phyloP scores from a whole-genome alignment of 2,888 invertebrate genomes.

The Bugula neritina region DNA sequence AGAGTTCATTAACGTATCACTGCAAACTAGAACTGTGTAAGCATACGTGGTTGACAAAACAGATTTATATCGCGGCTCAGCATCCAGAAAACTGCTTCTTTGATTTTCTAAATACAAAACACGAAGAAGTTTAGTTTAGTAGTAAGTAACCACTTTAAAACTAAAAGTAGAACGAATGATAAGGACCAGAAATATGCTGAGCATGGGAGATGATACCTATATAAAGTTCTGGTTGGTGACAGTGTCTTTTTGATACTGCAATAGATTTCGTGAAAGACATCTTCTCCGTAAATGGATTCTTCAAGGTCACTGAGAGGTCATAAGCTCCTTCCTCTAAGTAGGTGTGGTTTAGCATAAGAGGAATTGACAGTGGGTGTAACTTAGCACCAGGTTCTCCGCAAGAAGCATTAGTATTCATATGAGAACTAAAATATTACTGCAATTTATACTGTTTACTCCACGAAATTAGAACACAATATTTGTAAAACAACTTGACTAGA shows the following conservation, averaged over 20 bases:
- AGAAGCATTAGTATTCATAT: no score
- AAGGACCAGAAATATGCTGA: no score
- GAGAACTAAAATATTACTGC: no score
- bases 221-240: neutral
- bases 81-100: constrained; percentile 14
- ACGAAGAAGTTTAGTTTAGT: no score
- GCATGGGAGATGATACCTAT: neutral
- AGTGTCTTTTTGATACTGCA: neutral
- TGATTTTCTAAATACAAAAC: constrained; percentile 5
- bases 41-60: constrained; percentile 2
- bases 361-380: neutral
- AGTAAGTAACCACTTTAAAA: no score
- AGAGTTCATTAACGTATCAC: constrained; percentile 3
- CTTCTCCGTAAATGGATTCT: neutral
- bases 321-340: neutral
- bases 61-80: neutral
- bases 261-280: neutral
- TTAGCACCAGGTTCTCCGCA: no score
- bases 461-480: no score
- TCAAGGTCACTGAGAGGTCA: neutral
- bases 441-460: no score
- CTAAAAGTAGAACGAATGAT: no score
- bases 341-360: constrained; percentile 22
- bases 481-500: no score
- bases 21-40: constrained; percentile 8